These are phyloP conservation scores for Melanerpes aurifrons DNA, from an alignment of 2,113 vertebrate genomes.

Conservation along the genomic window DNA sequence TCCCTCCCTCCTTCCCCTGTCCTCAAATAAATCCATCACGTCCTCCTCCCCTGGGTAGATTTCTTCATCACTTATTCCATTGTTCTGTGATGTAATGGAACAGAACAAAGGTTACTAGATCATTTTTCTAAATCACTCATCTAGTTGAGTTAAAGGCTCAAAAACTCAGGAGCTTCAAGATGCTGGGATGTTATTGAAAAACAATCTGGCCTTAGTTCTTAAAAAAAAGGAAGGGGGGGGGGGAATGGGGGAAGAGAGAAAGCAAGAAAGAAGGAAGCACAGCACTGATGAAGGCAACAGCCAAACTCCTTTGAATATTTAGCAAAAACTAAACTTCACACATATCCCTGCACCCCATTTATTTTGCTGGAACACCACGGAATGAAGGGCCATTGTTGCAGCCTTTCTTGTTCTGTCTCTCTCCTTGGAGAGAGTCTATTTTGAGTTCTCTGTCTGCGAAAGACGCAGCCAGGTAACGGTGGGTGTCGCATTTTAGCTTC, in stretches of 20 bases:
- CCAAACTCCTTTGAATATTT: not conserved
- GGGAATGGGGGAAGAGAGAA: no score
- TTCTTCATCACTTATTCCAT: slow-evolving; percentile 34
- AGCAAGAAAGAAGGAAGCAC: not conserved
- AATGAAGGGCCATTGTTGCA: not conserved
- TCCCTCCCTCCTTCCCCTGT: rapidly evolving
- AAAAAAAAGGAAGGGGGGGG: not conserved
- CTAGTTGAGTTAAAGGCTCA: not conserved
- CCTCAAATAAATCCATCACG: not conserved
- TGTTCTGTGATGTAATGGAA: slow-evolving; percentile 1
- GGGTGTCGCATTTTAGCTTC: not conserved
- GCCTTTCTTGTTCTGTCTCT: not conserved
- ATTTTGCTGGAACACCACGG: not conserved
- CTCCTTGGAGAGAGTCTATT: not conserved
- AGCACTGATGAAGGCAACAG: not conserved
- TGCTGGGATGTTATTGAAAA: not conserved
- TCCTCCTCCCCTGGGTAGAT: not conserved
- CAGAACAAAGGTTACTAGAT: slow-evolving; percentile 5
- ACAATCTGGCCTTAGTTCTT: not conserved
- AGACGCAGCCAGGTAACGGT: not conserved
- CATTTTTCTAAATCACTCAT: not conserved
- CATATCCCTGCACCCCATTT: not conserved
- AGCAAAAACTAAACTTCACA: not conserved
- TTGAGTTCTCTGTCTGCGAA: not conserved
- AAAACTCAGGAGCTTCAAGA: not conserved